Evolutionary conservation across 2,113 vertebrate species (phyloP).

Genomic region (Gopherus evgoodei): DNA sequence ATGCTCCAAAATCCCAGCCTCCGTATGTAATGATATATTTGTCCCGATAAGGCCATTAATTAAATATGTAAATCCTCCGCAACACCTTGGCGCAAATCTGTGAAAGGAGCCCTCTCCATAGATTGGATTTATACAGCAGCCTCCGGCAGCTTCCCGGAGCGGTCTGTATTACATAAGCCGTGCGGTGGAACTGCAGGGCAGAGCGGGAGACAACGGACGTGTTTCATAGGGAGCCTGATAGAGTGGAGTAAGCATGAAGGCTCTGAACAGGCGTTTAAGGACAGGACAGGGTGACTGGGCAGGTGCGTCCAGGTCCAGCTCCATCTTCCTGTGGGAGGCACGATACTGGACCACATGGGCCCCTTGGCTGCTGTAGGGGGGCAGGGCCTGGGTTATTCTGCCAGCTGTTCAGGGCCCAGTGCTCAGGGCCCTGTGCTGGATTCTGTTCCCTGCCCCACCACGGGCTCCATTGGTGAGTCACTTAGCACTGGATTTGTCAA

Average conservation of each 20-base stretch:
- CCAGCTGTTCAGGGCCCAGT: background rate
- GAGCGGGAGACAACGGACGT: background rate
- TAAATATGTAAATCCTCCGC: background rate
- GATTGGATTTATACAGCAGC: background rate
- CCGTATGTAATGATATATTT: background rate
- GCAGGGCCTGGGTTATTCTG: background rate
- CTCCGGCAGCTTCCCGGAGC: accelerated
- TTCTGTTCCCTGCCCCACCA: background rate
- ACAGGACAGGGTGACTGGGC: background rate
- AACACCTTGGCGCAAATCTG: background rate
- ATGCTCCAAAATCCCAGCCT: accelerated
- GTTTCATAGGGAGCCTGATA: background rate
- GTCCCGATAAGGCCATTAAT: background rate
- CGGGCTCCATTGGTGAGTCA: background rate
- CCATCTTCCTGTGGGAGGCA: background rate
- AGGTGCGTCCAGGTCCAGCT: background rate
- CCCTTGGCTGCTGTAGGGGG: background rate
- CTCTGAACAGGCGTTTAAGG: background rate
- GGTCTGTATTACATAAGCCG: background rate
- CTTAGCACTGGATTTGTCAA: too few species aligned
- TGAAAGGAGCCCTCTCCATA: background rate
- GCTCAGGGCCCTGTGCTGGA: background rate
- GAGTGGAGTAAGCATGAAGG: background rate
- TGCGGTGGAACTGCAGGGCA: background rate
- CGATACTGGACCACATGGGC: too few species aligned